Evolutionary conservation across 2,888 invertebrate species (phyloP), one percentile per base, ranked within the genome.

Genomic region (Herminia tarsipennalis): DNA sequence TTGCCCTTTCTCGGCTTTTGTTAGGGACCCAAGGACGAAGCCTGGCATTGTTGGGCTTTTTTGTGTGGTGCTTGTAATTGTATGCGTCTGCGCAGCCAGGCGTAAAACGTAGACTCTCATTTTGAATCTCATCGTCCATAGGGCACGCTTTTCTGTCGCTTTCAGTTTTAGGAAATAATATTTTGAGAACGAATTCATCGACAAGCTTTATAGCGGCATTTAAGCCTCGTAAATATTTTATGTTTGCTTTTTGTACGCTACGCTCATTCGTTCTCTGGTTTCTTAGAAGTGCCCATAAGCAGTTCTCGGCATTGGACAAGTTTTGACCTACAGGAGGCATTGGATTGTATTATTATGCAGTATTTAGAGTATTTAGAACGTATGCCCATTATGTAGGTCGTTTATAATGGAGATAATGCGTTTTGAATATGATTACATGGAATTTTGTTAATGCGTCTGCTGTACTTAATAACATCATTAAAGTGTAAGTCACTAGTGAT

Each of bases 1-100:
- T 81, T 89, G 90, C 89, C 89, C 89, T 89, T 90, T 88, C 89
- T 88, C 83, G 77, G 86, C 87, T 90, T 89, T 89, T 89, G 87
- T 89, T 87, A 76, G 85, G 85, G 81, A 76, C 73, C 73, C 88
- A 89, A 91, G 91, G 90, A 91, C 90, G 89, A 80, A 62, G 71
- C 71, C 76, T 76, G 83, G 68, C 85, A 88, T 90, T 90, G 89
- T 88, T 83, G 73, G 70, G 80, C 73, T 88, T 90, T 89, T 69
- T 89, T 88, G 59, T 86, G 76, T 78, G 72, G 67, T 69, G 64
- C 73, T 47, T 73, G 82, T 90, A 88, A 89, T 87, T 88, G 86
- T 88, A 86, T 87, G 88, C 88, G 86, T 84, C 87, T 81, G 85
- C 73, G 79, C 83, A 73, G 79, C 73, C 78, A 76, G 75, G 82